Evolutionary conservation across 1,140 invertebrate genomes (phyloP).

Genomic region (Aphis gossypii): DNA sequence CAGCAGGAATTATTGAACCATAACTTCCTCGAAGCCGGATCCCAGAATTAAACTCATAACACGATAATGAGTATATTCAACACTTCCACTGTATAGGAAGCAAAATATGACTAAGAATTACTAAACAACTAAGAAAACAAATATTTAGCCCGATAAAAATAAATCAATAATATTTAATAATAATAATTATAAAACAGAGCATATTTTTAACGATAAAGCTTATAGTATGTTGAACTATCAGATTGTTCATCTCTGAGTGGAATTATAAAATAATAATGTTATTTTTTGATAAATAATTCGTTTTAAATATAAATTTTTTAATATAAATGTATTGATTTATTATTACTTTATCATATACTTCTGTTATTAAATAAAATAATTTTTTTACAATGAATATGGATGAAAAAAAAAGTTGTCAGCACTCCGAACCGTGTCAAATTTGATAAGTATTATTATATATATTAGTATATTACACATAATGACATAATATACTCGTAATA

Average conservation of each 20-base stretch:
- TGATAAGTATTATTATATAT: too few relatives aligned
- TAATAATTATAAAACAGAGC: neutral
- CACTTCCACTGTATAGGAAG: neutral
- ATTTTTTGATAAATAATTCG: neutral
- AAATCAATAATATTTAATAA: neutral
- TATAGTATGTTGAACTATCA: neutral
- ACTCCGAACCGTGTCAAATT: neutral
- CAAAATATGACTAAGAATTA: neutral
- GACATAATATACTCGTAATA: neutral
- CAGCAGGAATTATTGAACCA: neutral
- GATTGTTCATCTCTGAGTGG: neutral
- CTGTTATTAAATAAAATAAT: neutral
- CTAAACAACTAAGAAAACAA: neutral
- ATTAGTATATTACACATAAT: too few relatives aligned
- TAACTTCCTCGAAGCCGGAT: neutral
- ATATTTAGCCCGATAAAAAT: neutral
- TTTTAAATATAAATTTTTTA: neutral
- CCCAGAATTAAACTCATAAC: neutral
- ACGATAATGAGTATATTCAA: neutral
- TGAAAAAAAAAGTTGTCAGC: neutral
- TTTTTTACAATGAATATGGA: neutral
- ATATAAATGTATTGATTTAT: neutral
- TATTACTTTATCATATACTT: too few relatives aligned
- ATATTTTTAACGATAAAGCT: neutral
- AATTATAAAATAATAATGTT: neutral